Conservation (phyloP, 2,113 vertebrate species). For the Phoenicopterus ruber region DNA sequence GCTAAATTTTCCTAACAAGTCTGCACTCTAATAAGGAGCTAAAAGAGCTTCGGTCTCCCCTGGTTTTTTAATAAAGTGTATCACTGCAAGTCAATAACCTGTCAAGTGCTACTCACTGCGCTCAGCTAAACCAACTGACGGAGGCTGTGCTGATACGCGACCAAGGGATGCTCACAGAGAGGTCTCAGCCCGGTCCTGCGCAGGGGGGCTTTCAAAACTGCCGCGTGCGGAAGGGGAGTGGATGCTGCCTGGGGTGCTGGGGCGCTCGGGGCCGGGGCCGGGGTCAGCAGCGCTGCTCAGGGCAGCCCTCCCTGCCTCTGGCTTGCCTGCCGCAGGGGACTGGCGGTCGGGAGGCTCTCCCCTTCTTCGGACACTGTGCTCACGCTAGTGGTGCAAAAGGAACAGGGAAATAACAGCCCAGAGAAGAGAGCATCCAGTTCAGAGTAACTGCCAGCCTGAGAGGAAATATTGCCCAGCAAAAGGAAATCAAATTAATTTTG, state of each 20-base stretch:
- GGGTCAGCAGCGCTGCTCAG: neutral
- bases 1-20: constrained; percentile 5
- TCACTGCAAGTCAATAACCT: constrained; percentile 14
- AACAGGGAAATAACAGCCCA: neutral
- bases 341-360: no score
- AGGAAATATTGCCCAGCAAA: neutral
- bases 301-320: rapidly evolving
- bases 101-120: neutral
- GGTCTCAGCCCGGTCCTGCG: neutral
- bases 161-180: neutral
- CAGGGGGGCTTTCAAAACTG: neutral
- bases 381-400: rapidly evolving
- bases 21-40: neutral
- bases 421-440: neutral
- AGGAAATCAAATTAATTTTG: neutral
- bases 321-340: rapidly evolving
- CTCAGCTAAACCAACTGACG: neutral
- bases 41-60: neutral
- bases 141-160: neutral
- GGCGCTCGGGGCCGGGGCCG: neutral
- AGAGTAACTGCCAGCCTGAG: neutral
- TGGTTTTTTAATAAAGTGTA: constrained; percentile 16
- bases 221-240: rapidly evolving
- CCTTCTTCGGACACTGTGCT: no score
- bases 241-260: neutral